A percentile compares a stretch with the other conserved stretches of the same genome.
These are phyloP conservation scores for Charadrius vociferus DNA, from an alignment of 2,113 vertebrate species.

Conservation along the genomic window DNA sequence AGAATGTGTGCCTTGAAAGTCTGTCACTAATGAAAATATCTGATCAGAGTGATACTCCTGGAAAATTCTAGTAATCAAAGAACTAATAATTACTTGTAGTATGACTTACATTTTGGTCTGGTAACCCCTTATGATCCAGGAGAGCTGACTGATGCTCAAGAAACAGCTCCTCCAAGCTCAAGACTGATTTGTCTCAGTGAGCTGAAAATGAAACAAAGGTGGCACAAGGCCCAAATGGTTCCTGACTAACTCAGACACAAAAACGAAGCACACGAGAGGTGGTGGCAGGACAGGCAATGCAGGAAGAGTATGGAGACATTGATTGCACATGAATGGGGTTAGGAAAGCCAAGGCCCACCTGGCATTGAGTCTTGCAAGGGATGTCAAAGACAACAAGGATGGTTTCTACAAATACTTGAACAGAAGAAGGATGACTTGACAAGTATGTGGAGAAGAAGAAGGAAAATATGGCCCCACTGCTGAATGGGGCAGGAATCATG, in stretches of 20 bases:
- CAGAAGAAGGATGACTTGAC: not conserved
- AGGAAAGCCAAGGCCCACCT: not conserved
- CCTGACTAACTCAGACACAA: not conserved
- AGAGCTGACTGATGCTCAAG: not conserved
- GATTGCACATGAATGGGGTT: not conserved
- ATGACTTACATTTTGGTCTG: not conserved
- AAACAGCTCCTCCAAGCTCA: not conserved
- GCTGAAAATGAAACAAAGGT: not conserved
- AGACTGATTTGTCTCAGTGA: accelerated
- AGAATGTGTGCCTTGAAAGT: not conserved
- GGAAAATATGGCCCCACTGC: not conserved
- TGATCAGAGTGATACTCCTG: not conserved
- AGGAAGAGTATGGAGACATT: not conserved
- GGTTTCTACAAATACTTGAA: not conserved
- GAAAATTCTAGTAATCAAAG: not conserved
- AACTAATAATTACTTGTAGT: not conserved
- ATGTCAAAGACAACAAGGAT: not conserved
- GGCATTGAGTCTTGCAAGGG: not conserved
- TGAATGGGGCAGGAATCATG: not conserved
- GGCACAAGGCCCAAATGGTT: not conserved
- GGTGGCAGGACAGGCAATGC: not conserved
- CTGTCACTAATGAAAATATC: not conserved
- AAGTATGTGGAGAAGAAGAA: not conserved
- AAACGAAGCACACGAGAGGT: accelerated
- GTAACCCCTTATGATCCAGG: not conserved